Base-by-base conservation (phyloP, 2,888 invertebrate species). In the Heliconius sara region DNA sequence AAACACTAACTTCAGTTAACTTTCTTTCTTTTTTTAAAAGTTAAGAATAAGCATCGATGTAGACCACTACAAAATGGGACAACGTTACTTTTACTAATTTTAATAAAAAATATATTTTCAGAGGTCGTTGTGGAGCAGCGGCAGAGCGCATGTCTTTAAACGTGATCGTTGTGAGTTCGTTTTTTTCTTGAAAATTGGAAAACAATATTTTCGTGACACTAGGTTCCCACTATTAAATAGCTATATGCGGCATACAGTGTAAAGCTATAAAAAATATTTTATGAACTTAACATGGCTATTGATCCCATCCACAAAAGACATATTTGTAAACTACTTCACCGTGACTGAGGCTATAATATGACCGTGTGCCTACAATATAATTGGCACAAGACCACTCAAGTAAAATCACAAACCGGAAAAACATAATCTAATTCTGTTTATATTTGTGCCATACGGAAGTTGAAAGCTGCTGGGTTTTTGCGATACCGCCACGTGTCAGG, bases 381-480 rank as follows among this genome's bases (percentile, higher is more conserved):
- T 92, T 91, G 90, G 89, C 89, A 89, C 89, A 89, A 92, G 87
- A 86, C 89, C 89, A 91, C 93, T 93, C 86, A 87, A 92, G 87
- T 84, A 91, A 92, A 89, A 89, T 89, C 89, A 88, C 89, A 87
- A 89, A 91, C 94, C 94, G 94, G 95, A 95, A 95, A 92, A 94
- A 94, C 93, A 94, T 94, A 90, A 90, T 92, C 91, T 92, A 91
- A 94, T 93, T 91, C 90, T 93, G 92, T 93, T 94, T 93, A 91
- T 91, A 90, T 93, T 93, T 91, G 92, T 90, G 89, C 91, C 90
- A 88, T 90, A 89, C 93, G 93, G 95, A 94, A 93, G 93, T 91
- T 87, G 90, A 87, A 87, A 88, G 88, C 88, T 88, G 94, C 94
- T 89, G 88, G 87, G 88, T 91, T 94, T 95, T 95, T 92, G 94